Evolutionary conservation across 2,797 vertebrate genomes (phyloP), one percentile per base, ranked within the genome.

Genomic region (Pelobates cultripes): DNA sequence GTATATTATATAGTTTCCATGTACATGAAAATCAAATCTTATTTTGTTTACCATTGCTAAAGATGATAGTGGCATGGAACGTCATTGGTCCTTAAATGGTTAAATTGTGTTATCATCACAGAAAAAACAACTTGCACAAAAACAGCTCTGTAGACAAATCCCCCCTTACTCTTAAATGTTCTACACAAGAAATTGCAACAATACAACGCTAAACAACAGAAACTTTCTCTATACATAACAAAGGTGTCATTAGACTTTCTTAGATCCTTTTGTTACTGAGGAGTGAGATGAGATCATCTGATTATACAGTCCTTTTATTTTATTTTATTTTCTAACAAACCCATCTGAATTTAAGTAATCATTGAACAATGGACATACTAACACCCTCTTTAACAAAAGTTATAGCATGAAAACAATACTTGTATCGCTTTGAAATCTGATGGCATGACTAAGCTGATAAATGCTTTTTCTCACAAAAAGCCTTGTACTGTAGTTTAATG

Each of bases 91-190:
- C 75, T 80, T 80, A 80, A 75, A 81, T 81, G 79, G 71, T 81
- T 73, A 28, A 51, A 51, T 51, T 51, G 28, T 81, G 67, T 76
- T 81, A 76, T 76, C 64, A 76, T 72, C 14, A 41, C 79, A 70
- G 73, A 81, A 66, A 81, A 81, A 81, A 10, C 47, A 51, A 51
- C 10, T 51, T 5, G 10, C 47, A 51, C 47, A 51, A 51, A 51
- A 51, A 81, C 73, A 77, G 80, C 74, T 81, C 67, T 70, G 55
- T 73, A 81, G 68, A 81, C 80, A 77, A 82, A 82, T 82, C 75
- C 66, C 47, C n/a, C 73, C 61, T 82, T 67, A 67, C 80, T 44
- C 68, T 60, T 77, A 82, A 82, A 82, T 57, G 61, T 69, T 77
- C 67, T 41, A 77, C 51, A 77, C 74, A 73, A 53, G 74, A 75